Conservation (phyloP, 2,797 vertebrate species). For the Platalea minor region DNA sequence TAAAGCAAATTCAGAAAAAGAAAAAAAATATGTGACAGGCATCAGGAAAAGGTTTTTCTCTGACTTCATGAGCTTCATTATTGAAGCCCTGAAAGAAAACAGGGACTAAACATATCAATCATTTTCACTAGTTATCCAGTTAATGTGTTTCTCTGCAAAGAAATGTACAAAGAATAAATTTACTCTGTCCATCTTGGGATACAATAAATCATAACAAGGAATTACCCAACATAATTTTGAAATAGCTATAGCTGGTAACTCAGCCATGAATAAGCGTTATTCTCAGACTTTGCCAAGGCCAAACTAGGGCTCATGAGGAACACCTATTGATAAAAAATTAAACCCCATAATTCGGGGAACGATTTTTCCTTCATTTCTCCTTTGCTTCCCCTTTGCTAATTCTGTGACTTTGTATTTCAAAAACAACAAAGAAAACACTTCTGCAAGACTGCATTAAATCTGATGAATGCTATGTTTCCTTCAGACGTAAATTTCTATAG, state of each 20-base stretch:
- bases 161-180: neutral
- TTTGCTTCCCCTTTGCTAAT: neutral
- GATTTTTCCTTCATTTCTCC: neutral
- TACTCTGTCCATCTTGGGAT: neutral
- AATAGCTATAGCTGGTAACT: neutral
- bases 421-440: neutral
- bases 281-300: neutral
- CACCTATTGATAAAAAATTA: neutral
- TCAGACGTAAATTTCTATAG: conserved; percentile 16
- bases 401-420: neutral
- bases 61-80: neutral
- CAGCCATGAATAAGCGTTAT: neutral
- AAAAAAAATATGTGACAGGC: no score
- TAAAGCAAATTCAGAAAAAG: neutral
- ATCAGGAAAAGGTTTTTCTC: neutral
- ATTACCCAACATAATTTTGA: neutral
- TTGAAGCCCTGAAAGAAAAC: neutral
- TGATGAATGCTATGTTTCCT: conserved; percentile 15
- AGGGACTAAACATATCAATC: neutral
- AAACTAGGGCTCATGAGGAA: neutral
- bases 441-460: neutral
- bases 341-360: neutral
- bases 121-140: conserved; percentile 10
- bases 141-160: conserved; percentile 8
- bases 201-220: neutral